Evolutionary conservation across 1,140 invertebrate species (phyloP), one percentile per base, ranked within the genome.

Genomic region (Idris sp.): DNA sequence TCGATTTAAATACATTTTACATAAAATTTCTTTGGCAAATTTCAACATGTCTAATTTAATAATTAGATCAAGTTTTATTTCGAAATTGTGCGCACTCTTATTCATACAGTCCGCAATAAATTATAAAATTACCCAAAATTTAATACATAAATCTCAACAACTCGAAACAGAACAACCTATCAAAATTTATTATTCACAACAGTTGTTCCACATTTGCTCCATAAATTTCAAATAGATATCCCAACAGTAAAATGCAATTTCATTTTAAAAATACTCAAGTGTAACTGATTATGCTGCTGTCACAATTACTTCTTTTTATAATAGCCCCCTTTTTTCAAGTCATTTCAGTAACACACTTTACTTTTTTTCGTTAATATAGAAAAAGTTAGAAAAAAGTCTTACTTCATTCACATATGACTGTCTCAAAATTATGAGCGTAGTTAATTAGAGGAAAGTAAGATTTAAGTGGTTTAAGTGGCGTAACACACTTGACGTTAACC

Each of bases 391-490:
- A n/a, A 40, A 19, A 19, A 10, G 15, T 10, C 9, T 22, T 22
- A 8, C 0, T 19, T 19, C 11, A 41, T 36, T 30, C 4, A 26
- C 49, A n/a, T n/a, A n/a, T n/a, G n/a, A 16, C 9, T 4, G 22
- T 30, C 22, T 38, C 8, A 1, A 6, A 31, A 33, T 40, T 49
- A 41, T 49, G 40, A 58, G 18, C 41, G 10, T 19, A 19, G 53
- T 51, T 64, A 51, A 64, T 64, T 64, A 64, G 38, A 26, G 36
- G 26, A 43, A 64, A 51, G 46, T 35, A 43, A 33, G 15, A 43
- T 26, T 43, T 51, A 51, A 64, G 46, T 31, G 26, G 36, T 11
- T 51, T 10, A 41, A 62, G 36, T 46, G 14, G 31, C 26, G 36
- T 62, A 41, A 62, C 18, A 40, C 26, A 26, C 46, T 65, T 6